phyloP scores from a whole-genome alignment of 2,113 vertebrate species.

The Pluvianellus socialis region DNA sequence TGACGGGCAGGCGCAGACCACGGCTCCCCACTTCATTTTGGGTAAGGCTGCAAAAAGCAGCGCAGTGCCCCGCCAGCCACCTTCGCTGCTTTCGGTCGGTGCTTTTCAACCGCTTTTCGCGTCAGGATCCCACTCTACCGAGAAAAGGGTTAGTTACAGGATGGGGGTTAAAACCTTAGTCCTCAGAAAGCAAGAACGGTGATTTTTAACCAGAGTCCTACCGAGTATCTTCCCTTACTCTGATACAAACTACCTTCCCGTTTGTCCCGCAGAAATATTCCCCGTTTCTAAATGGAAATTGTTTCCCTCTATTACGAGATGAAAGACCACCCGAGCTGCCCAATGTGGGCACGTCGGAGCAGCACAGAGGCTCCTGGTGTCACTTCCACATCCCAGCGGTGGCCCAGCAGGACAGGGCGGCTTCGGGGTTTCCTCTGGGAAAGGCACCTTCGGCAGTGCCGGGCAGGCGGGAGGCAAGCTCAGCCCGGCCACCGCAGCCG shows the following conservation, averaged over 20 bases:
- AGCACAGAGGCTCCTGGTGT: not conserved
- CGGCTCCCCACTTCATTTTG: rapidly evolving
- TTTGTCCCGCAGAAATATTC: not conserved
- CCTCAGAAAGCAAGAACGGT: not conserved
- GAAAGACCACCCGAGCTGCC: not conserved
- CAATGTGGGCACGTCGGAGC: rapidly evolving
- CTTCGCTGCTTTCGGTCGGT: rapidly evolving
- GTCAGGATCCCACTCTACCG: rapidly evolving
- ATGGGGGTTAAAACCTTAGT: not conserved
- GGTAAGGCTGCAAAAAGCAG: not conserved
- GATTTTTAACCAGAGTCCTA: too few relatives aligned
- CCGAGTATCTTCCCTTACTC: not conserved
- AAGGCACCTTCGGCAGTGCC: not conserved
- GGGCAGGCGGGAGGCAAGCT: not conserved
- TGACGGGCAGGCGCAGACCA: rapidly evolving
- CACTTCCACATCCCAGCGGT: not conserved
- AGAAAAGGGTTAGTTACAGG: not conserved
- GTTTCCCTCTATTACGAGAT: rapidly evolving
- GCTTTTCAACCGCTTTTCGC: not conserved
- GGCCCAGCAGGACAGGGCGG: too few relatives aligned
- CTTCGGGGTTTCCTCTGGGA: not conserved
- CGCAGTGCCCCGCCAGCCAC: rapidly evolving
- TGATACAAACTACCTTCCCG: rapidly evolving
- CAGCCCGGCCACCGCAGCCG: too few relatives aligned
- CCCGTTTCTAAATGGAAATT: rapidly evolving